These are phyloP conservation scores for Scolopax mira DNA, from an alignment of 2,113 vertebrate species.

Conservation along the genomic window DNA sequence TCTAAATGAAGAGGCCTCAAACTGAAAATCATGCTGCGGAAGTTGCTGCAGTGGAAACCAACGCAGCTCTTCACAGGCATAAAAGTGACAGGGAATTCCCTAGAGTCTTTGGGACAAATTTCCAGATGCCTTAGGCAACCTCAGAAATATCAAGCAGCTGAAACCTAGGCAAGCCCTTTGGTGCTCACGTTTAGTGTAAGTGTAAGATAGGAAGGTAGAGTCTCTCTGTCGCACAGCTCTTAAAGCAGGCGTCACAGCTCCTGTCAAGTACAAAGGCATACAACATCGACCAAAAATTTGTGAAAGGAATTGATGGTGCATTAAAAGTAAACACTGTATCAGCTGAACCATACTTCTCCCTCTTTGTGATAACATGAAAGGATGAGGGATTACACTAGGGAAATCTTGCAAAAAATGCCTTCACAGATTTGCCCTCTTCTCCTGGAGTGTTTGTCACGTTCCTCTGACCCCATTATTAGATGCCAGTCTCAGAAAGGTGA, in stretches of 20 bases:
- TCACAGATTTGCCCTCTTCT: neutral
- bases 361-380: neutral
- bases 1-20: neutral
- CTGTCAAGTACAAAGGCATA: neutral
- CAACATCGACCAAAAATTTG: neutral
- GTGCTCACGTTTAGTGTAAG: neutral
- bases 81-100: neutral
- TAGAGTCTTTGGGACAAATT: neutral
- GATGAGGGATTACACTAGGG: neutral
- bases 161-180: neutral
- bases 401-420: neutral
- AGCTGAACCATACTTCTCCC: accelerated
- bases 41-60: neutral
- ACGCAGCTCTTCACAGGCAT: neutral
- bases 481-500: neutral
- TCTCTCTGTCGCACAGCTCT: neutral
- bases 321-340: neutral
- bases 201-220: neutral
- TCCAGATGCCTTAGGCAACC: neutral
- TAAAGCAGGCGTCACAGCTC: neutral
- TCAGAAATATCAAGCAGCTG: neutral
- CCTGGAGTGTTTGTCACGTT: neutral
- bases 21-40: neutral
- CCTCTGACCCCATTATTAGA: neutral
- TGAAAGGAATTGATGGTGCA: neutral